Evolutionary conservation across 2,888 invertebrate species (phyloP).

Genomic region (Drymonia ruficornis): DNA sequence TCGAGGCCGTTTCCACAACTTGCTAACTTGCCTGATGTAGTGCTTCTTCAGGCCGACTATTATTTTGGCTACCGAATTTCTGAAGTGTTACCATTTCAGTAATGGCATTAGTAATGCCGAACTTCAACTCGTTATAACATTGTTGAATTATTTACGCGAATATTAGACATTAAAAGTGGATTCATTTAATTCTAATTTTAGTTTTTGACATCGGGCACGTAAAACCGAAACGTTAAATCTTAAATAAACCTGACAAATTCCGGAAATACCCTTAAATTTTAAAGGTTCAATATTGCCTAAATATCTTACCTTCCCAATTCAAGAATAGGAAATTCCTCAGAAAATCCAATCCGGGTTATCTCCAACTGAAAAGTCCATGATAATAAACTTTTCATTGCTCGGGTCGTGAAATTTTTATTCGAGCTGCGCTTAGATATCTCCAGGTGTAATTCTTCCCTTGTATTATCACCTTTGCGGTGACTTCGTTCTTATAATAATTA

Average conservation of each 20-base stretch:
- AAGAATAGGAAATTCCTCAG: no score
- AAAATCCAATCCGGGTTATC: background rate
- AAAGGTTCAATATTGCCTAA: no score
- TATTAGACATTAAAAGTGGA: background rate
- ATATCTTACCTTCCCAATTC: no score
- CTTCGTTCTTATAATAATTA: slow-evolving; percentile 49
- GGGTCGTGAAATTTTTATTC: slow-evolving; percentile 19
- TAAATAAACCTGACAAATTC: no score
- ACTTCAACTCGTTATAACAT: background rate
- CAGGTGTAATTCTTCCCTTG: slow-evolving; percentile 23
- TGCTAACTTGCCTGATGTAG: background rate
- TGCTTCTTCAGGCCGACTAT: background rate
- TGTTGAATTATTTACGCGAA: background rate
- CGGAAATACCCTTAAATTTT: no score
- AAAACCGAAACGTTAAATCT: no score
- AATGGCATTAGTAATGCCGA: background rate
- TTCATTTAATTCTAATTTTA: background rate
- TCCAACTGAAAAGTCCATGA: background rate
- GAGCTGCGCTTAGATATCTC: slow-evolving; percentile 21
- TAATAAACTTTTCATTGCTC: background rate
- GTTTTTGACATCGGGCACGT: no score
- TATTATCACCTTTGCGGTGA: slow-evolving; percentile 42
- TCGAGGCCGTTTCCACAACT: slow-evolving; percentile 2
- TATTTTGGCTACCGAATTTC: background rate
- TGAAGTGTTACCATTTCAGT: slow-evolving; percentile 1